Conservation (phyloP, 2,113 vertebrate genomes). For the Galeopterus variegatus region DNA sequence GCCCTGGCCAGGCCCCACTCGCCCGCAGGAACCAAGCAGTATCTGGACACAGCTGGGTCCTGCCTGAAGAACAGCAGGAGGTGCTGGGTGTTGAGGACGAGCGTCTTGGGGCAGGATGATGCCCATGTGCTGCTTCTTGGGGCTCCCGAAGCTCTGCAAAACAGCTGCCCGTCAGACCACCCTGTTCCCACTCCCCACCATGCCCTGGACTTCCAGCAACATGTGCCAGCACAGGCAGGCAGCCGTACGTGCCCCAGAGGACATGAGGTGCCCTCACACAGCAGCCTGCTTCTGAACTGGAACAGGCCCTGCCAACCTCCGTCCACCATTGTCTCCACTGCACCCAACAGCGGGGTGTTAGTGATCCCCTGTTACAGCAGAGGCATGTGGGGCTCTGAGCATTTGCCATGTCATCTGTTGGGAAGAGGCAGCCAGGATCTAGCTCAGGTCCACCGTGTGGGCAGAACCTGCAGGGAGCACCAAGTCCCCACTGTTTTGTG, state of each 20-base stretch:
- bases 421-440: neutral
- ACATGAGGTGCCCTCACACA: too few species aligned
- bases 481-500: neutral
- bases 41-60: constrained; percentile 93
- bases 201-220: too few species aligned
- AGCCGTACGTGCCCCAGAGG: too few species aligned
- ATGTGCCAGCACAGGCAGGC: too few species aligned
- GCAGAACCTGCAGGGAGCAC: neutral
- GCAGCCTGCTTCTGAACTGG: accelerated
- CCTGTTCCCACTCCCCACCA: neutral
- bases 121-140: constrained; percentile 93
- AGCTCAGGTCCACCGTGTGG: neutral
- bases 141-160: constrained; percentile 92
- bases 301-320: neutral
- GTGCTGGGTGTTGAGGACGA: constrained; percentile 92
- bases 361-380: too few species aligned
- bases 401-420: neutral
- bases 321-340: neutral
- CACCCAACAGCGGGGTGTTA: too few species aligned
- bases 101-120: constrained; percentile 91
- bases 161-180: neutral
- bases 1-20: neutral
- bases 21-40: constrained; percentile 26
- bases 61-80: constrained; percentile 91
- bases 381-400: neutral